Evolutionary conservation across 2,797 vertebrate genomes (phyloP).

Genomic region (Bryconaethiops microstoma): DNA sequence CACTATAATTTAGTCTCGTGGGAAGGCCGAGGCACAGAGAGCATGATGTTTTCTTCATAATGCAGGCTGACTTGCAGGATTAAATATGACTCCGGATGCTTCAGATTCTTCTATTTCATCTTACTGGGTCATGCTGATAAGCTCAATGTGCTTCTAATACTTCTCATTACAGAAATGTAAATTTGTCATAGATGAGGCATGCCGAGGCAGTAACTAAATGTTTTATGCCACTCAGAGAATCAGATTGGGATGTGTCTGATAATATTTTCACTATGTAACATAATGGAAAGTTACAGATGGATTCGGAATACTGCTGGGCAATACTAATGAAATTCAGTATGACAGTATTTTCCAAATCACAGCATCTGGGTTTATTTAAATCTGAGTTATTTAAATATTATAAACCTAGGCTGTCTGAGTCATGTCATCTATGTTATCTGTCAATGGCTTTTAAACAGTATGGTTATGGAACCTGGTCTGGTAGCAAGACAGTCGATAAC

Average conservation of each 20-base stretch:
- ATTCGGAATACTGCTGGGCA: not conserved
- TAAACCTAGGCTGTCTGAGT: too few relatives aligned
- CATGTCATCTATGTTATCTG: too few relatives aligned
- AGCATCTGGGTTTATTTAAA: too few relatives aligned
- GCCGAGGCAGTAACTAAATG: conserved; percentile 33
- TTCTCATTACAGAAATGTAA: conserved; percentile 51
- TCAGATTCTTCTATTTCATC: conserved; percentile 61
- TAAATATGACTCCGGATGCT: conserved; percentile 62
- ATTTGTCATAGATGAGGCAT: conserved; percentile 54
- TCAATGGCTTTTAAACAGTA: too few relatives aligned
- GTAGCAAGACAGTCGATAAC: too few relatives aligned
- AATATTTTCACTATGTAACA: conserved; percentile 10
- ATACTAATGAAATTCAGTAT: too few relatives aligned
- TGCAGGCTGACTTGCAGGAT: conserved; percentile 64
- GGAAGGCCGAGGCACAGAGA: conserved; percentile 53
- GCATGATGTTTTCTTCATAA: conserved; percentile 62
- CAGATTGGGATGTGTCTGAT: conserved; percentile 18
- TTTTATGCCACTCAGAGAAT: conserved; percentile 18
- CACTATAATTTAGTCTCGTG: conserved; percentile 42
- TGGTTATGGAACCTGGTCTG: too few relatives aligned
- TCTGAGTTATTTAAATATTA: too few relatives aligned
- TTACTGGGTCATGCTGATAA: conserved; percentile 70
- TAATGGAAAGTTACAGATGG: conserved; percentile 22
- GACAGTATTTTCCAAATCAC: too few relatives aligned
- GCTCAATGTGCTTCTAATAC: conserved; percentile 62